Percentiles rank a stretch among this genome's conserved stretches.
These are phyloP conservation scores for Yoshiicerus persimilis DNA, from an alignment of 1,140 invertebrate species.

Conservation along the genomic window DNA sequence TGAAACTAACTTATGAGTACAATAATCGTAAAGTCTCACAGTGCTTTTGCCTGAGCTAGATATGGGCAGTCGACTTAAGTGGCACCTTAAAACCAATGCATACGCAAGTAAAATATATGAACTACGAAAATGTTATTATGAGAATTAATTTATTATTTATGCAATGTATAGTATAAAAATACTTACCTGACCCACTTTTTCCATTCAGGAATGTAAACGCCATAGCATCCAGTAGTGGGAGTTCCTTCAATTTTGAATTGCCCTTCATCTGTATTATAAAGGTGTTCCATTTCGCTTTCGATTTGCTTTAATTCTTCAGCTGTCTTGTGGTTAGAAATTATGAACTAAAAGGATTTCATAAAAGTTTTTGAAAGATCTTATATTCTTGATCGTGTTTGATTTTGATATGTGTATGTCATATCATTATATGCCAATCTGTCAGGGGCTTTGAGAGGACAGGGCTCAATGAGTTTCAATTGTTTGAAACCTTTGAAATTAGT, in stretches of 20 bases:
- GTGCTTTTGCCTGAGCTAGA: background rate
- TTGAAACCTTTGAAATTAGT: no score
- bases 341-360: background rate
- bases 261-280: background rate
- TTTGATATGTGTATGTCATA: no score
- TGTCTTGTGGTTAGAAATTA: background rate
- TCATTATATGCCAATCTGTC: no score
- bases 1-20: background rate
- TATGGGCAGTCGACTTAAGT: background rate
- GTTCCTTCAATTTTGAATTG: background rate
- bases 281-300: background rate
- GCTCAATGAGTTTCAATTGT: no score
- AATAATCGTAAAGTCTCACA: background rate
- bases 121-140: no score
- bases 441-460: no score
- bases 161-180: background rate
- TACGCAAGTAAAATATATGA: no score
- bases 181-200: background rate
- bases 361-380: background rate
- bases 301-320: background rate
- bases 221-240: background rate
- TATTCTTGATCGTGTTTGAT: no score
- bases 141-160: no score
- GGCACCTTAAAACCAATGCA: background rate
- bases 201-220: background rate